phyloP scores from a whole-genome alignment of 2,113 vertebrate genomes.

The Paramormyrops kingsleyae region DNA sequence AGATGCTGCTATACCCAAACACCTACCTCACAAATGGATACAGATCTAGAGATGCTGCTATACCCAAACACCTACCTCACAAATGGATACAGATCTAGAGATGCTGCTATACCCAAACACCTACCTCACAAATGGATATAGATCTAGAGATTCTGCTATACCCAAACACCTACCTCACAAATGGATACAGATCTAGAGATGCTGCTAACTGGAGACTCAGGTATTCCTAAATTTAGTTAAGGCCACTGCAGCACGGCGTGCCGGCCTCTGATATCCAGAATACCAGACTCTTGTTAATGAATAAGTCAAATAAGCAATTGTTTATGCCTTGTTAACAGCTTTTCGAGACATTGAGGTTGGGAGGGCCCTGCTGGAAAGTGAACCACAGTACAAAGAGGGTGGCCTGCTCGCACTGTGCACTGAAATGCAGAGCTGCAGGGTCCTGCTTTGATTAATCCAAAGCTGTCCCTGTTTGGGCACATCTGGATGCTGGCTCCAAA shows the following conservation, averaged over 20 bases:
- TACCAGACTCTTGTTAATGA: background rate
- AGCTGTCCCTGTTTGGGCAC: background rate
- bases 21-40: background rate
- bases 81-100: background rate
- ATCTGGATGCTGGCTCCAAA: background rate
- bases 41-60: background rate
- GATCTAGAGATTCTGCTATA: background rate
- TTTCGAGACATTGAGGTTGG: slow-evolving; percentile 31
- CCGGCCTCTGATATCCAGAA: slow-evolving; percentile 14
- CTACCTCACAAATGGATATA: background rate
- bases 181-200: background rate
- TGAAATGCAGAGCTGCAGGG: slow-evolving; percentile 46
- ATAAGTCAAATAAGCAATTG: slow-evolving; percentile 27
- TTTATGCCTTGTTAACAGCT: slow-evolving; percentile 32
- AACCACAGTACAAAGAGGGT: slow-evolving; percentile 30
- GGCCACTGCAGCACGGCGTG: background rate
- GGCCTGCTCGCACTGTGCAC: slow-evolving; percentile 19
- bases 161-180: background rate
- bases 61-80: background rate
- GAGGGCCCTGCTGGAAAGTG: slow-evolving; percentile 18
- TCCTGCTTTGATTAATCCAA: slow-evolving; percentile 35
- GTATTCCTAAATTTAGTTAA: slow-evolving; percentile 17
- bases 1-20: slow-evolving; percentile 1
- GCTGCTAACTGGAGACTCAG: slow-evolving; percentile 17
- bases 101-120: background rate